Percentiles rank a stretch among this genome's conserved stretches.
phyloP scores from a whole-genome alignment of 2,888 invertebrate species.

The Zaprionus bogoriensis region DNA sequence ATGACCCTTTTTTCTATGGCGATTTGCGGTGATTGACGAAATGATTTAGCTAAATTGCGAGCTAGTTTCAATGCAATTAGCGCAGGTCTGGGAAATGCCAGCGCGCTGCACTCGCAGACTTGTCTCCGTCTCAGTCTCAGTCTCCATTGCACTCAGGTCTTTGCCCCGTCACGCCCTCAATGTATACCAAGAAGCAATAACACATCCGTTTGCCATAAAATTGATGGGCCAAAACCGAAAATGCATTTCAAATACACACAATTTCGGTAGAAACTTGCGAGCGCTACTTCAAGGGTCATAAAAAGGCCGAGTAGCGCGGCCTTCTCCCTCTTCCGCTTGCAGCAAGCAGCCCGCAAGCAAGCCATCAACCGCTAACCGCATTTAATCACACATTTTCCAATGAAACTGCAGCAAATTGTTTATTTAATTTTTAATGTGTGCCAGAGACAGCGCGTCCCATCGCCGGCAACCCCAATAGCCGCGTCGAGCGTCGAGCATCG shows the following conservation, averaged over 20 bases:
- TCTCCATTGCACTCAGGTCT: conserved; percentile 1
- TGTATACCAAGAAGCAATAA: conserved; percentile 51
- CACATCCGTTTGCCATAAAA: conserved; percentile 75
- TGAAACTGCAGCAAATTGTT: conserved; percentile 77
- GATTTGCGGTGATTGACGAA: conserved; percentile 61
- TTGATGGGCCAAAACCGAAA: conserved; percentile 70
- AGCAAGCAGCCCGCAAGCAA: neutral
- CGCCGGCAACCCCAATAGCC: neutral
- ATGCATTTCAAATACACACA: conserved; percentile 51
- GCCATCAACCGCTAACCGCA: conserved; percentile 48
- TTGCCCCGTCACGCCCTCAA: neutral
- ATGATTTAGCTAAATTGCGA: conserved; percentile 53
- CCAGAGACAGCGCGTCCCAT: conserved; percentile 12
- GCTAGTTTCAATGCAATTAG: conserved; percentile 31
- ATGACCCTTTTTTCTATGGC: conserved; percentile 28
- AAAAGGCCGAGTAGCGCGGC: conserved; percentile 26
- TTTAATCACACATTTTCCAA: conserved; percentile 78
- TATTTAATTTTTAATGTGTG: conserved; percentile 77
- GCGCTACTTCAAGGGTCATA: conserved; percentile 47
- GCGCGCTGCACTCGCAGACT: too few species aligned
- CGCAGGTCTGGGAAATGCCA: conserved; percentile 34
- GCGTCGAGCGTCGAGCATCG: neutral
- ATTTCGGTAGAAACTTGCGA: conserved; percentile 21
- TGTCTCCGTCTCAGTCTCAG: too few species aligned
- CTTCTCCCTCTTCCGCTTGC: neutral